Evolutionary conservation across 2,113 vertebrate species (phyloP), one percentile per base, ranked within the genome.

Genomic region (Glaucomys volans): DNA sequence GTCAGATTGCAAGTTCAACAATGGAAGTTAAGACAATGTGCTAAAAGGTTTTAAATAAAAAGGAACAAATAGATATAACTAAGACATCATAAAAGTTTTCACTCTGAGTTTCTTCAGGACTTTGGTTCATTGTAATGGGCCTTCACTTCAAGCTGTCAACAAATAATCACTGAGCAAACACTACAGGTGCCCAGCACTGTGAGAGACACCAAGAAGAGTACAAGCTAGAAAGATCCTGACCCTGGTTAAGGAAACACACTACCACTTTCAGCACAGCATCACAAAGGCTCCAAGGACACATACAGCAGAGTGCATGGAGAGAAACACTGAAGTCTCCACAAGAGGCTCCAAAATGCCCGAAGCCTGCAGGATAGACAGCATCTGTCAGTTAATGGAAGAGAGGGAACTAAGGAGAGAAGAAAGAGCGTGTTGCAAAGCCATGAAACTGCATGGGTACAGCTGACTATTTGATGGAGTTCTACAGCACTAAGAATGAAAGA

Each of bases 71-170:
- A 80, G 62, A 66, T 72, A 10, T 57, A 67, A 64, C 37, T 2
- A 85, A 9, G 35, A 26, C 35, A 76, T 42, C 47, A 40, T 37
- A 50, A 85, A n/a, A 69, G 22, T 2, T 69, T 85, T 82, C 30
- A 40, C 3, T 81, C 8, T 44, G 66, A 85, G 28, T 81, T 71
- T 96, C 35, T 52, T 64, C 75, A 3, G 4, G 44, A 14, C 11
- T 89, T 59, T 9, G 13, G 16, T 8, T 92, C 69, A 57, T 11
- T 62, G 16, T 17, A 72, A 77, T 30, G 12, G 30, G 66, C 20
- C 59, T 95, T 88, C 37, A 52, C 37, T 76, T 95, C 18, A 64
- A 79, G 62, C 26, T 77, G 24, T 37, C 44, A 84, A 76, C 37
- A 84, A 86, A 20, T 37, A 80, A 52, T 22, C 18, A 76, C 0